Evolutionary conservation across 2,113 vertebrate species (phyloP), one percentile per base, ranked within the genome.

Genomic region (Lagopus muta): DNA sequence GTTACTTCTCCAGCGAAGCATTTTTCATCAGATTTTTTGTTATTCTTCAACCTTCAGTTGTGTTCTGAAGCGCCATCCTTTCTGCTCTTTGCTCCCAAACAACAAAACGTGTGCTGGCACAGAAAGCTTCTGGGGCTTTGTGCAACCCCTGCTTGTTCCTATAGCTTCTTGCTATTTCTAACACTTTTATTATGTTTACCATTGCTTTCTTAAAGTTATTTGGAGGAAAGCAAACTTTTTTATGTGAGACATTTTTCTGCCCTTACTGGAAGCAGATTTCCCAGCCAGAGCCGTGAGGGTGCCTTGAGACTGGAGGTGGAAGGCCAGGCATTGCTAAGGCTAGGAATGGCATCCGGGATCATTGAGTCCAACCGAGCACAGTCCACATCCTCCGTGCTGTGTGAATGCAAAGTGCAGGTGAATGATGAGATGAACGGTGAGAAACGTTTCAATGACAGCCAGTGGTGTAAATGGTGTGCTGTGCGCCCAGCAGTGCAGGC

Each of bases 211-310:
- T 60, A 36, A 40, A 55, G 42, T 21, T 47, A 14, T 54, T 69
- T 77, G 25, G 28, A 77, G 30, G 71, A 66, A 70, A 61, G 3
- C 14, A 74, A 54, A 54, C 34, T 6, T 22, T 66, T 66, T 42
- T 40, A n/a, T 61, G 58, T 21, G 52, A 22, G 27, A n/a, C 9
- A 24, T 21, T 30, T 32, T 28, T 61, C 74, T 32, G 43, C 30
- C 40, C 19, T 1, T 8, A 6, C 52, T 47, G 73, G 9, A 43
- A 47, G 34, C 0, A 4, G 9, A 8, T 40, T 40, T 52, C 57
- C 28, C 28, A 28, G 73, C 1, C 3, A 50, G 18, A 16, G 58
- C 70, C 0, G 0, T 32, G 70, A 4, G 1, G 1, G 42, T 22
- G 34, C 47, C 3, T 0, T 50, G 79, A 42, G 54, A 22, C 5